Percentiles rank a stretch among this genome's conserved stretches.
Evolutionary conservation across 2,888 invertebrate genomes (phyloP).

Genomic region (Eupithecia insigniata): DNA sequence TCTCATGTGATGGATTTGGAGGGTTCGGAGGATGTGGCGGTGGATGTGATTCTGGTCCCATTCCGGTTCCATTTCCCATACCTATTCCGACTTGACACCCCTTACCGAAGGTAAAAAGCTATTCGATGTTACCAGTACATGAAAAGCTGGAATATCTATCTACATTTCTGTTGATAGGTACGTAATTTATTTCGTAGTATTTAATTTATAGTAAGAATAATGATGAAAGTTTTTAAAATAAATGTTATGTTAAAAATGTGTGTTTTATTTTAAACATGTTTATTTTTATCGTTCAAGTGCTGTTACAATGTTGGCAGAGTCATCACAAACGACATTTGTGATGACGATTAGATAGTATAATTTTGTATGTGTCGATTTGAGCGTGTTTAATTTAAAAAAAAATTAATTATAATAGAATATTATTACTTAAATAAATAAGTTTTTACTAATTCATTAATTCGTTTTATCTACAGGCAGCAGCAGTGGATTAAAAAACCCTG

Average conservation of each 20-base stretch:
- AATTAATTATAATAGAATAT: background rate
- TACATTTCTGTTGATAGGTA: background rate
- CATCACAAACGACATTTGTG: background rate
- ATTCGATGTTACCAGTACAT: background rate
- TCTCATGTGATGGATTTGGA: conserved; percentile 48
- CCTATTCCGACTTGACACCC: conserved; percentile 55
- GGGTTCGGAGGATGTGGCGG: conserved; percentile 35
- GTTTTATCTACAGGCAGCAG: background rate
- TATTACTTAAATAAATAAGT: background rate
- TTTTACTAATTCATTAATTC: background rate
- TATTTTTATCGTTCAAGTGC: background rate
- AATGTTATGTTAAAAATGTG: background rate
- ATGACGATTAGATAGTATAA: background rate
- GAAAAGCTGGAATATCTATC: background rate
- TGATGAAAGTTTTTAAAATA: conserved; percentile 2
- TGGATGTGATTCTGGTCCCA: conserved; percentile 36
- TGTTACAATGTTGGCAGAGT: background rate
- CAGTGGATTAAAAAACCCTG: background rate
- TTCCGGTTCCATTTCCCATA: conserved; percentile 62
- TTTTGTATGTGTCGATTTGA: no score
- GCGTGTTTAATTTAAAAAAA: background rate
- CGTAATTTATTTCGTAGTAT: conserved; percentile 15
- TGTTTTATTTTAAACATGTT: background rate
- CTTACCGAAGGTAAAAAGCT: background rate
- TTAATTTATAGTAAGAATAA: conserved; percentile 16